These are phyloP conservation scores for Lepidonotus clava DNA, from an alignment of 2,888 invertebrate genomes.

Conservation along the genomic window DNA sequence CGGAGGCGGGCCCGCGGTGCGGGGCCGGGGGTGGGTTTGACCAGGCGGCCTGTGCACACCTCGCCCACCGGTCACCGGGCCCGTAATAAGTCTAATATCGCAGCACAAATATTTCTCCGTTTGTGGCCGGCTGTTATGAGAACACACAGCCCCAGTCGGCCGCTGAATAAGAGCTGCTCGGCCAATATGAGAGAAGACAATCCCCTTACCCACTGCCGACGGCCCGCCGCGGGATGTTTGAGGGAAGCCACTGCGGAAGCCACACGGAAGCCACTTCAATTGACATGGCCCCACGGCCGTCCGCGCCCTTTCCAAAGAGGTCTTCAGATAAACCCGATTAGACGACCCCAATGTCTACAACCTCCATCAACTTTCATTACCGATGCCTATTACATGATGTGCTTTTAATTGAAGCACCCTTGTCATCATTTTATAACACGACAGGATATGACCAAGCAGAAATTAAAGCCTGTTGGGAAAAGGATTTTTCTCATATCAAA, in stretches of 20 bases:
- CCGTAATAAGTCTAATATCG: constrained; percentile 50
- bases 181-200: not conserved
- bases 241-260: constrained; percentile 10
- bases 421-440: too few species aligned
- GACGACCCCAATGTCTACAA: too few species aligned
- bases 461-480: too few species aligned
- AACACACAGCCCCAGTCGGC: constrained; percentile 33
- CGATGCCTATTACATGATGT: too few species aligned
- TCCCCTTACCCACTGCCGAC: too few species aligned
- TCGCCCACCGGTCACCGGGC: not conserved
- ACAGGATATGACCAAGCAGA: too few species aligned
- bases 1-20: not conserved
- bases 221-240: not conserved
- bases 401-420: too few species aligned
- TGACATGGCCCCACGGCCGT: too few species aligned
- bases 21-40: constrained; percentile 6
- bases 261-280: not conserved
- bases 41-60: constrained; percentile 38
- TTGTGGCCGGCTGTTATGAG: constrained; percentile 35
- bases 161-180: constrained; percentile 20
- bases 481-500: too few species aligned
- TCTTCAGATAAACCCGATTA: too few species aligned
- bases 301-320: too few species aligned
- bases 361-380: too few species aligned
- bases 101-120: constrained; percentile 47